phyloP scores from a whole-genome alignment of 2,888 invertebrate genomes.

The Tryphoninae sp. region DNA sequence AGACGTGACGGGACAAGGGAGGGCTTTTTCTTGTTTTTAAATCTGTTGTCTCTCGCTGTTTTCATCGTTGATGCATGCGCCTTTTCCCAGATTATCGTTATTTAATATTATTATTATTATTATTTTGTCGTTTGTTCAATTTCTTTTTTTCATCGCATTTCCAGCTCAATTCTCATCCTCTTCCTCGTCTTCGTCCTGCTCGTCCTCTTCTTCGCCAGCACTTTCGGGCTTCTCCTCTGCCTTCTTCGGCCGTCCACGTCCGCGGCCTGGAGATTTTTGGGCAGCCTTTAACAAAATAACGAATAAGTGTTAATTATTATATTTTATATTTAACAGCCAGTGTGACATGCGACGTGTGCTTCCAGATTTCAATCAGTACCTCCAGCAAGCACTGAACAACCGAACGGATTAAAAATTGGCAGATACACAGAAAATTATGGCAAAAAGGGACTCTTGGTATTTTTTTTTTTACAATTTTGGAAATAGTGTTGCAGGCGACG shows the following conservation, averaged over 20 bases:
- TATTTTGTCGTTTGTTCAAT: slow-evolving; percentile 49
- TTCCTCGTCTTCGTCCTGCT: slow-evolving; percentile 80
- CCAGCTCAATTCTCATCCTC: slow-evolving; percentile 78
- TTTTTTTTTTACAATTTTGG: too few species aligned
- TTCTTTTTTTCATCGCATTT: slow-evolving; percentile 23
- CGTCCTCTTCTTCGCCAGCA: slow-evolving; percentile 79
- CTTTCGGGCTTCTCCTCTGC: slow-evolving; percentile 80
- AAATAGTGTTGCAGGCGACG: too few species aligned
- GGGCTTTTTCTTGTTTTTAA: slow-evolving; percentile 18
- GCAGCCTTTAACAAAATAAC: slow-evolving; percentile 67
- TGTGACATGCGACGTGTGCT: too few species aligned
- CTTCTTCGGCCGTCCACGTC: slow-evolving; percentile 79
- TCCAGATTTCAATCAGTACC: too few species aligned
- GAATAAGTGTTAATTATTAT: slow-evolving; percentile 34
- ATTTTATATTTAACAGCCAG: too few species aligned
- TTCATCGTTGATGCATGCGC: slow-evolving; percentile 56
- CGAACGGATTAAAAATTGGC: too few species aligned
- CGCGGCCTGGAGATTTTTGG: slow-evolving; percentile 76
- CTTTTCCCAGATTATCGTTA: slow-evolving; percentile 56
- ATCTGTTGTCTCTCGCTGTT: slow-evolving; percentile 19
- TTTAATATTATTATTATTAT: slow-evolving; percentile 54
- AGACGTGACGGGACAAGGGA: not conserved
- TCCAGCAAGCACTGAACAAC: too few species aligned
- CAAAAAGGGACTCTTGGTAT: too few species aligned
- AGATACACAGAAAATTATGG: too few species aligned